Base-by-base conservation (phyloP, 2,113 vertebrate genomes). In the Pelusios castaneus region DNA sequence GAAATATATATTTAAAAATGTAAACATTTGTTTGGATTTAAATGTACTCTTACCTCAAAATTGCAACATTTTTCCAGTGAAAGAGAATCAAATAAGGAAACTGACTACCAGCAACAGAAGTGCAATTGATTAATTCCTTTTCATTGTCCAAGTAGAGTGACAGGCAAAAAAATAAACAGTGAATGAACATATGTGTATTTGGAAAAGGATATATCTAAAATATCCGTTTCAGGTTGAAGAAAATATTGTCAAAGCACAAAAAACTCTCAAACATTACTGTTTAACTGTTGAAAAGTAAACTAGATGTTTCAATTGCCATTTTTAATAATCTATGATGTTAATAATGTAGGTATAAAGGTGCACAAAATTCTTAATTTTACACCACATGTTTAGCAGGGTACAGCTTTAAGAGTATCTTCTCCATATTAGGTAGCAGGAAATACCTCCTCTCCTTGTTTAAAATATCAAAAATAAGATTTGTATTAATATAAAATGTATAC, bases 21-120 rank as follows among this genome's bases (percentile, higher is more conserved):
- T 85, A 96, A 95, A 55, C 56, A 80, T 89, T 95, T 89, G 58
- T 77, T 83, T 89, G 79, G 52, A 88, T 88, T 94, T 88, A 89
- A 92, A 88, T 79, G 60, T n/a, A 55, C 11, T 52, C 82, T 92
- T 92, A 8, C 70, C 92, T 88, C 76, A 82, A 77, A 91, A 91
- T 24, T 24, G 47, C 83, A 92, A 90, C 43, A 91, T 47, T 67
- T 56, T 77, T 63, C 58, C 89, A 77, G 58, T 34, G 51, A 29
- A 86, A 2, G 19, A 94, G 47, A 94, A 84, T n/a, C 77, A 79
- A 51, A 89, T 22, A 9, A 24, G 8, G n/a, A 85, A 83, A 86
- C 34, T 75, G 63, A n/a, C 82, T 16, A 83, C 1, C 86, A 31
- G n/a, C 60, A 67, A 67, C 34, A 67, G 34, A 67, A 78, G 55